These are phyloP conservation scores for Nothocercus julius DNA, from an alignment of 2,113 vertebrate genomes.

Conservation along the genomic window DNA sequence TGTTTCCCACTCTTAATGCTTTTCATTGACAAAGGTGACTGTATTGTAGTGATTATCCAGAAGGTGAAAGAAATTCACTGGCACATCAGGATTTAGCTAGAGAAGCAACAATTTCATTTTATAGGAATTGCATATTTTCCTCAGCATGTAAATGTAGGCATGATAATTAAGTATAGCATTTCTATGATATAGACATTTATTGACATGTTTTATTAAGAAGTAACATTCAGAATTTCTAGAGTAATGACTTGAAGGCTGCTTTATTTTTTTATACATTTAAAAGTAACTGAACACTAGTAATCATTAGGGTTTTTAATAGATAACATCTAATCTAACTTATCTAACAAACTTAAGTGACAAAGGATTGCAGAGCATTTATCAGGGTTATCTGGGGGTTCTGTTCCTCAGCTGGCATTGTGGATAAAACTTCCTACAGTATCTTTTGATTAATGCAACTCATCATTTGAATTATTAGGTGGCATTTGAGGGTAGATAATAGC, in stretches of 20 bases:
- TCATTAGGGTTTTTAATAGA: neutral
- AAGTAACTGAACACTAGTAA: neutral
- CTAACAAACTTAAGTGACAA: too few species aligned
- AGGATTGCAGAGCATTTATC: neutral
- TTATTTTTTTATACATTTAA: neutral
- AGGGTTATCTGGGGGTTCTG: neutral
- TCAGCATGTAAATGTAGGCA: too few species aligned
- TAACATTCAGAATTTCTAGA: neutral
- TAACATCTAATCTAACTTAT: neutral
- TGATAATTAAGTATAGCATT: neutral
- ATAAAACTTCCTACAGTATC: neutral
- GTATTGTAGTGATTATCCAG: fast-evolving
- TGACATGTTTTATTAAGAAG: neutral
- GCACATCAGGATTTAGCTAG: neutral
- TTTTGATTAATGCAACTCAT: neutral
- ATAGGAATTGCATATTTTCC: neutral
- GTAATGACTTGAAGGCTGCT: neutral
- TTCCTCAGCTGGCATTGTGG: neutral
- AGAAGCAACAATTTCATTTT: neutral
- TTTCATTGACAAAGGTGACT: too few species aligned
- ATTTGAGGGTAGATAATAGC: neutral
- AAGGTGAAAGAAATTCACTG: neutral
- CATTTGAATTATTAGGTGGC: neutral
- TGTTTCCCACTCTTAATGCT: neutral
- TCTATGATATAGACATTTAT: neutral